Evolutionary conservation across 2,888 invertebrate genomes (phyloP), one percentile per base, ranked within the genome.

Genomic region (Heteropelma amictum): DNA sequence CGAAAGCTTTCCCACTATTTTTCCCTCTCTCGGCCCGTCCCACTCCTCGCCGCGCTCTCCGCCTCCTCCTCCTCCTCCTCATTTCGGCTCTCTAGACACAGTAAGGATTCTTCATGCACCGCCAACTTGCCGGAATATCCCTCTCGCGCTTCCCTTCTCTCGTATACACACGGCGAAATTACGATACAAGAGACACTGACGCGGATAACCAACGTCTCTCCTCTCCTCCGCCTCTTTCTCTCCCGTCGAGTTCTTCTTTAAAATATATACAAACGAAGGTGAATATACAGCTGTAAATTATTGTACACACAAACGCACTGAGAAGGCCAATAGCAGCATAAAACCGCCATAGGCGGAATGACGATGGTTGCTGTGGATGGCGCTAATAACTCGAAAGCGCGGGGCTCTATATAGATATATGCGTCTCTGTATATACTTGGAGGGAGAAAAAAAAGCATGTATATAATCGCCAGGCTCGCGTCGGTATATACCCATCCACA

Each of bases 381-480:
- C 82, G 82, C 82, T 84, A 84, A 84, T 84, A 84, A 84, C 84
- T 81, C 82, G 79, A 82, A 81, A 83, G 81, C 78, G 79, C 26
- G 49, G 33, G 72, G 76, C 42, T 51, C 33, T 6, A 12, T 4
- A 6, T n/a, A n/a, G n/a, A 49, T 61, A 38, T 35, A 28, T 49
- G 47, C n/a, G 23, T 68, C 35, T 28, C 38, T 68, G 77, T 73
- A 68, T n/a, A n/a, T n/a, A n/a, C n/a, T 26, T 67, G 40, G 81
- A 80, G 78, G 77, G 83, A 78, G 73, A 78, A 81, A 67, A 61
- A 47, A 61, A 45, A 82, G 80, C n/a, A n/a, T n/a, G n/a, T 79
- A 81, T 83, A 82, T 83, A 85, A 84, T 83, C 85, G 82, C 83
- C 83, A 84, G 77, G 81, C 53, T 79, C 82, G 82, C 80, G n/a